Evolutionary conservation across 2,888 invertebrate genomes (phyloP).

Genomic region (Punctoribates punctum): DNA sequence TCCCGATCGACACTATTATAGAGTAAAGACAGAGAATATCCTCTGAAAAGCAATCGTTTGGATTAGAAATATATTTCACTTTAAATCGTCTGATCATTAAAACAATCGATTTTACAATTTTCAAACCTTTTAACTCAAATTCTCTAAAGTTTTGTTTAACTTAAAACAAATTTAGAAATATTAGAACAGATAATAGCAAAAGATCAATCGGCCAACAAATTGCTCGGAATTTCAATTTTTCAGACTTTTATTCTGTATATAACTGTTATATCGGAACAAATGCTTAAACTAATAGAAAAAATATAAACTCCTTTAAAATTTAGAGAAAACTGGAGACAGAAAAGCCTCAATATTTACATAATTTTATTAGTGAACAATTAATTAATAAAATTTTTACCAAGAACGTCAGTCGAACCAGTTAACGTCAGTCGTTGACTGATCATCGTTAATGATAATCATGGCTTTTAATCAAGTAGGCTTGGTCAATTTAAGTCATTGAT

Average conservation of each 20-base stretch:
- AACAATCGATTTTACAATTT: conserved; percentile 26
- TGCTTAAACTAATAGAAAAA: too few species aligned
- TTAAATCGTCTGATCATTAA: conserved; percentile 10
- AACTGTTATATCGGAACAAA: too few species aligned
- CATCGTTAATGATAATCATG: not conserved
- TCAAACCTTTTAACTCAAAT: not conserved
- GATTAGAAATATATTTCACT: conserved; percentile 13
- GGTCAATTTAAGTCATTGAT: conserved; percentile 8
- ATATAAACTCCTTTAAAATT: too few species aligned
- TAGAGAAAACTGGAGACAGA: too few species aligned
- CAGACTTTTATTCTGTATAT: too few species aligned
- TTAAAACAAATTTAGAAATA: not conserved
- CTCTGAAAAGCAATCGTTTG: not conserved
- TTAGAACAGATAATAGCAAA: not conserved
- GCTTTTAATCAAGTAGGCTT: not conserved
- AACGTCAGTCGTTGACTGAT: conserved; percentile 13
- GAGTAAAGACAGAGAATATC: not conserved
- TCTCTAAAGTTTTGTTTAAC: conserved; percentile 6
- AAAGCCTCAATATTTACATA: not conserved
- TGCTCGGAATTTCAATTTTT: too few species aligned
- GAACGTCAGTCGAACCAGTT: too few species aligned
- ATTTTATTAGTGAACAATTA: not conserved
- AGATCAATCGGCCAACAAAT: not conserved
- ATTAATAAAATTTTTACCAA: conserved; percentile 14
- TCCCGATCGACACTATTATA: conserved; percentile 1